Evolutionary conservation across 2,797 vertebrate species (phyloP), one percentile per base, ranked within the genome.

Genomic region (Microcaecilia unicolor): DNA sequence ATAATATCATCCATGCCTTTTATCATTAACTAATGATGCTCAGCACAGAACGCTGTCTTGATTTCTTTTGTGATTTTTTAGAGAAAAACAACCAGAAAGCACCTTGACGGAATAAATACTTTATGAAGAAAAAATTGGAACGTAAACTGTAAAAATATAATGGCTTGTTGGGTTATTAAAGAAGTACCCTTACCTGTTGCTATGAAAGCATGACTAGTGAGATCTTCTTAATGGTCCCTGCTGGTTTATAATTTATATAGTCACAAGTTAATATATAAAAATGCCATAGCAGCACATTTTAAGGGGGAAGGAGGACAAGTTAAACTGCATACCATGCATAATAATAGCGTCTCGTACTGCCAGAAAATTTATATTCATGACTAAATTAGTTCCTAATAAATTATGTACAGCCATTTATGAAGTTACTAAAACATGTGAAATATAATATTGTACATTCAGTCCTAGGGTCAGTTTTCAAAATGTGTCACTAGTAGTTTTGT

Each of bases 361-460:
- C 23, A 47, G 53, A 53, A 67, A 58, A 74, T 64, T 64, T 69
- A 57, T 68, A 59, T 69, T 68, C 52, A 51, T 37, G 28, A 42
- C 42, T 68, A 72, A 74, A 74, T 69, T 76, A 52, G 31, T 44
- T 61, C 57, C 52, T 67, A 50, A 67, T 74, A 72, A 69, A 77
- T 72, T 74, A 74, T 68, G 30, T 48, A 76, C 31, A 21, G n/a
- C 11, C 21, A 68, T 35, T 67, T 61, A 55, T 51, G 38, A 67
- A 71, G 26, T 51, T 64, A 61, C 43, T 55, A 58, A 58, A 71
- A 61, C n/a, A 46, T 23, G 27, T 43, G 33, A 48, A 39, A 28
- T 7, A 18, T 25, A 41, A 2, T 49, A 37, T 18, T 41, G 15
- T 3, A 22, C 22, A 39, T 36, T 34, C 39, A 6, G 33, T 65